Conservation (phyloP, 2,888 invertebrate species). For the Rhaphigaster nebulosa region DNA sequence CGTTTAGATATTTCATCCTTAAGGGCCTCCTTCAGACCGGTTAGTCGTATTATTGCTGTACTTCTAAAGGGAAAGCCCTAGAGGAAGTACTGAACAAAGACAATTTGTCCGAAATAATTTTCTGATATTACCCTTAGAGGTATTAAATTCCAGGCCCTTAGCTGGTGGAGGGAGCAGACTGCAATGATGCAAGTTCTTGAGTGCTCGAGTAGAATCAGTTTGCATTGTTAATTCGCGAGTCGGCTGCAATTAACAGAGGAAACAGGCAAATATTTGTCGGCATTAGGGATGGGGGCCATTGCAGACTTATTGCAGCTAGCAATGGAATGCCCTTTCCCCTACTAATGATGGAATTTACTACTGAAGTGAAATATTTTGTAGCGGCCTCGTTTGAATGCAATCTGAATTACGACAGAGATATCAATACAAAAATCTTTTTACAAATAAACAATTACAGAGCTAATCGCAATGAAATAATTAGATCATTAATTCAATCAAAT, state of each 20-base stretch:
- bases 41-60: not conserved
- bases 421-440: not conserved
- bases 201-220: not conserved
- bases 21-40: not conserved
- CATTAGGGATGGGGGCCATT: not conserved
- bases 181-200: not conserved
- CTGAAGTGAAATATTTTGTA: not conserved
- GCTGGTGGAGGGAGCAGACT: not conserved
- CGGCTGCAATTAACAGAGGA: not conserved
- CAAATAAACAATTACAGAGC: not conserved
- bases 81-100: not conserved
- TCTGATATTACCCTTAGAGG: not conserved
- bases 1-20: not conserved
- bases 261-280: slow-evolving; percentile 28
- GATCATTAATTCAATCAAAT: too few species aligned
- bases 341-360: slow-evolving; percentile 33
- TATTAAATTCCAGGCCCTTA: slow-evolving; percentile 3
- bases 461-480: not conserved
- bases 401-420: not conserved
- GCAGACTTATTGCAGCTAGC: not conserved
- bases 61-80: not conserved
- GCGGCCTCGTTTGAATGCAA: not conserved
- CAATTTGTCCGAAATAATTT: slow-evolving; percentile 9
- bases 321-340: not conserved
- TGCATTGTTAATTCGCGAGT: slow-evolving; percentile 22